A percentile compares a stretch with the other conserved stretches of the same genome.
phyloP scores from a whole-genome alignment of 37 sponge, comb jelly and placozoan genomes.

The Geodia barretti region DNA sequence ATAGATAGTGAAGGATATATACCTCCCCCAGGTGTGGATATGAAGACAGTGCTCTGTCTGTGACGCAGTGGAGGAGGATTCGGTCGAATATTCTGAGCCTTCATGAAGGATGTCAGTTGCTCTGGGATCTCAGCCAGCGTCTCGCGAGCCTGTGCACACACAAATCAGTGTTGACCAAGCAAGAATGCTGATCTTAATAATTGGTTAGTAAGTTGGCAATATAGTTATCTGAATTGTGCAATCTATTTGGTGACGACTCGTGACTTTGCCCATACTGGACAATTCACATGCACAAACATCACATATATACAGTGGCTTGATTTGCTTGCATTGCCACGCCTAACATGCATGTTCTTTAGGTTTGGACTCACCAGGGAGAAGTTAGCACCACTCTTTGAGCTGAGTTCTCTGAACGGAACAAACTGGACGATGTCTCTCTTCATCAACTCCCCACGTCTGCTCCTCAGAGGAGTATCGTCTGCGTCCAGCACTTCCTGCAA shows the following conservation, averaged over 20 bases:
- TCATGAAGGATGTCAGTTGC: constrained; percentile 77
- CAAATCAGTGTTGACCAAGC: too few species aligned
- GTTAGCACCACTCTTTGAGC: constrained; percentile 38
- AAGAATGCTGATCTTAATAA: too few species aligned
- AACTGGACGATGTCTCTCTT: constrained; percentile 92
- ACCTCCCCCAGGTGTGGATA: background rate
- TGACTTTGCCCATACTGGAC: background rate
- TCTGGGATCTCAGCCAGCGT: constrained; percentile 89
- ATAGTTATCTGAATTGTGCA: too few species aligned
- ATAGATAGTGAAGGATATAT: background rate
- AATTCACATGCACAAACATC: background rate
- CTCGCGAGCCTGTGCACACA: constrained; percentile 84
- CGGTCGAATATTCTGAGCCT: constrained; percentile 56
- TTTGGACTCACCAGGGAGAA: constrained; percentile 83
- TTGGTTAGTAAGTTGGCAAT: too few species aligned
- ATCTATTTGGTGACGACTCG: background rate
- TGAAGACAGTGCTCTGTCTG: constrained; percentile 19
- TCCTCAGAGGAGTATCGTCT: constrained; percentile 77
- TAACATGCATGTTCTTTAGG: too few species aligned
- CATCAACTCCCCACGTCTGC: constrained; percentile 69
- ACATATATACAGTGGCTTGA: background rate
- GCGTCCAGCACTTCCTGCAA: constrained; percentile 85
- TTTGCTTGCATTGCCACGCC: background rate
- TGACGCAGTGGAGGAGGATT: constrained; percentile 69
- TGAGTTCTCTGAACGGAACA: constrained; percentile 74